Percentiles rank a stretch among this genome's conserved stretches.
Conservation (phyloP, 2,797 vertebrate genomes). For the Esox masquinongy region DNA sequence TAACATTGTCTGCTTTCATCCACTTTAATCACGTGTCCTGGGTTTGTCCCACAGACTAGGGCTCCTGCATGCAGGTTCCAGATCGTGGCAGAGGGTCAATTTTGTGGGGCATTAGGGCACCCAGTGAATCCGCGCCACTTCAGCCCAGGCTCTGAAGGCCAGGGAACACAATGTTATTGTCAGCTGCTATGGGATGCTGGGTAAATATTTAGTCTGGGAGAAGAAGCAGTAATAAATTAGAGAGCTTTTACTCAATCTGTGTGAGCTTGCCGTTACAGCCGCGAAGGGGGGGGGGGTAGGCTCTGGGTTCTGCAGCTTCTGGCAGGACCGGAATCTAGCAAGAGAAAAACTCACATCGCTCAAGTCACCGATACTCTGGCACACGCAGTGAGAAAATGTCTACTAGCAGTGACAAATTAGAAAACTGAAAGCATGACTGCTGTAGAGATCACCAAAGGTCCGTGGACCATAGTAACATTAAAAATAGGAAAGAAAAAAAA, state of each 20-base stretch:
- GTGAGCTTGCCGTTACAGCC: conserved; percentile 34
- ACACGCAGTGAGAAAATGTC: conserved; percentile 23
- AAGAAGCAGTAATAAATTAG: conserved; percentile 75
- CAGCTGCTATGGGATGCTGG: conserved; percentile 72
- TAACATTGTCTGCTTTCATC: background rate
- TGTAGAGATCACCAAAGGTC: background rate
- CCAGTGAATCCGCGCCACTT: conserved; percentile 56
- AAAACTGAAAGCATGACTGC: background rate
- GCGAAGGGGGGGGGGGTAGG: background rate
- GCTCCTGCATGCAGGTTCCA: background rate
- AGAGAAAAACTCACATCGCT: conserved; percentile 14
- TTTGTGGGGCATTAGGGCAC: conserved; percentile 49
- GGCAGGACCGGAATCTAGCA: background rate
- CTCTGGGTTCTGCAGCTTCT: background rate
- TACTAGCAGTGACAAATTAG: background rate
- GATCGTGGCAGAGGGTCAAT: background rate
- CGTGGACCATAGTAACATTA: background rate
- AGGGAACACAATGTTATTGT: conserved; percentile 70
- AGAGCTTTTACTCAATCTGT: conserved; percentile 60
- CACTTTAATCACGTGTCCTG: background rate
- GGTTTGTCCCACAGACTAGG: background rate
- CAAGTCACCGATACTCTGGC: conserved; percentile 18
- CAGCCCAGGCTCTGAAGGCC: conserved; percentile 60
- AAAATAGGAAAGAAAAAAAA: background rate
- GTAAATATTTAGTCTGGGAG: conserved; percentile 81